Percentiles rank a stretch among this genome's conserved stretches.
Evolutionary conservation across 2,113 vertebrate genomes (phyloP).

Genomic region (Pogona vitticeps): DNA sequence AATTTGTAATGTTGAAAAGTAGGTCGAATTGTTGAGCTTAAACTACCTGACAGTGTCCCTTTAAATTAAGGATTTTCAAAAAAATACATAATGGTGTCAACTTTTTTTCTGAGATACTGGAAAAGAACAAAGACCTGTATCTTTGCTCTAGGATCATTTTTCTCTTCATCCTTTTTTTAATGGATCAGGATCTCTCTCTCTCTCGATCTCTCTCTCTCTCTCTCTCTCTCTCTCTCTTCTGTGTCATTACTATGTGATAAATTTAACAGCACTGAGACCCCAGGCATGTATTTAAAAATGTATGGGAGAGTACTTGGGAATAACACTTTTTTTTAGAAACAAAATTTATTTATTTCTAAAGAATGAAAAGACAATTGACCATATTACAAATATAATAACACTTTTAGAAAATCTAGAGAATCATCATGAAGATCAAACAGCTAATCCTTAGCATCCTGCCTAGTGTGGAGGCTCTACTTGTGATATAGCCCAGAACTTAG

Average conservation of each 20-base stretch:
- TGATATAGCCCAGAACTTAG: too few relatives aligned
- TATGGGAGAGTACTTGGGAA: background rate
- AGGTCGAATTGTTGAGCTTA: slow-evolving; percentile 48
- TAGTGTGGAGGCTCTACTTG: too few relatives aligned
- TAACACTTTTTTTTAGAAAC: background rate
- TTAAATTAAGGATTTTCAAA: slow-evolving; percentile 47
- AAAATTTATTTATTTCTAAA: too few relatives aligned
- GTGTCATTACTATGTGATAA: slow-evolving; percentile 54
- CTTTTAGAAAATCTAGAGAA: background rate
- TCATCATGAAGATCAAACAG: background rate
- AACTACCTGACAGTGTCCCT: slow-evolving; percentile 52
- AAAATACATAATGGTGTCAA: slow-evolving; percentile 29
- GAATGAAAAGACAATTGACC: too few relatives aligned
- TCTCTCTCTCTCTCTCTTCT: slow-evolving; percentile 18
- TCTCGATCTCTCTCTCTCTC: slow-evolving; percentile 7
- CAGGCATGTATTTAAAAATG: background rate
- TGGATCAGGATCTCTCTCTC: slow-evolving; percentile 22
- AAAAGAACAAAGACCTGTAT: slow-evolving; percentile 53
- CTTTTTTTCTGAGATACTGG: slow-evolving; percentile 36
- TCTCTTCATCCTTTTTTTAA: slow-evolving; percentile 18
- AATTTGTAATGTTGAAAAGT: slow-evolving; percentile 47
- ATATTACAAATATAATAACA: too few relatives aligned
- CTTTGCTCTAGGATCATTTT: slow-evolving; percentile 23
- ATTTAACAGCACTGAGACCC: background rate
- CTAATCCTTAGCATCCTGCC: background rate